Base-by-base conservation (phyloP, 1,140 invertebrate species). In the Nomia melanderi region DNA sequence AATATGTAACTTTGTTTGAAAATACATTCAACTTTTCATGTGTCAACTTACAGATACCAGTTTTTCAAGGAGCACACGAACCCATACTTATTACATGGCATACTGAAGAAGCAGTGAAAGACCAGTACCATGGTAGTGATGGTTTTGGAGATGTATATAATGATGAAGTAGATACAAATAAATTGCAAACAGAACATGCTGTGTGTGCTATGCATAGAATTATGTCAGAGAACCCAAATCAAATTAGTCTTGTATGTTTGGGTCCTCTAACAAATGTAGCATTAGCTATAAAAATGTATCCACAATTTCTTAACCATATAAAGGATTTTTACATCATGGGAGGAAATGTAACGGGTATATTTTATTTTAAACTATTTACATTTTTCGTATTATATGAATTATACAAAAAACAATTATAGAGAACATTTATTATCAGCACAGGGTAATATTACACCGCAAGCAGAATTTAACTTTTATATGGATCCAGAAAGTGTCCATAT, bases 401-500 rank as follows among this genome's bases (percentile, higher is more conserved):
- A 56, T 7, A 63, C 50, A 33, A 67, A 44, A 59, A 12, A 60
- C 36, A 7, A n/a, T 39, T 7, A 53, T n/a, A 25, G 11, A 20
- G n/a, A 36, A 63, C 1, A 14, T 47, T 27, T 20, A 29, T 67
- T 69, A 53, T 33, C n/a, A 77, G 57, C 63, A 29, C 29, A 50
- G 27, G 73, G 57, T 62, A 82, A 79, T 39, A 17, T 67, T 27
- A 76, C 94, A 27, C 84, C 93, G 0, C 92, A 94, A 56, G 95
- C 95, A 11, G 97, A 97, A 90, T 97, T 96, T 85, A 97, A 97
- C 91, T 97, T 97, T 86, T 93, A 93, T 66, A 88, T 89, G 25
- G 96, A 97, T 91, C 96, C 96, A 0, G 96, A 97, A 92, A 96
- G 96, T 33, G 96, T 95, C 0, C 92, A 94, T 86, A 95, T 96